Evolutionary conservation across 2,113 vertebrate genomes (phyloP).

Genomic region (Eublepharis macularius): DNA sequence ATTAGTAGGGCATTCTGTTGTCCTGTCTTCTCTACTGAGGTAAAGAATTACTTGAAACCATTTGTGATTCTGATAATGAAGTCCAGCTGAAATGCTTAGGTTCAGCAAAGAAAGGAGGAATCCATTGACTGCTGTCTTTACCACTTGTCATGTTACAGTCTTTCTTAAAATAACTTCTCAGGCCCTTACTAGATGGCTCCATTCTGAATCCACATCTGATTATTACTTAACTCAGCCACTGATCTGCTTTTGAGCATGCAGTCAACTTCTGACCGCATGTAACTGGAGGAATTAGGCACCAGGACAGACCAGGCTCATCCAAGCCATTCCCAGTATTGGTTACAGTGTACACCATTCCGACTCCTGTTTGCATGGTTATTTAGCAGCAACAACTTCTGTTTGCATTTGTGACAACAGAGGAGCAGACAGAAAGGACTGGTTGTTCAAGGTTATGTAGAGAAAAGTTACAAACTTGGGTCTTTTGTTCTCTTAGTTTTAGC

Average conservation of each 20-base stretch:
- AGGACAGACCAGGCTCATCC: background rate
- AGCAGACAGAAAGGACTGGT: background rate
- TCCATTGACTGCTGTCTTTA: background rate
- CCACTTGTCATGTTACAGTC: background rate
- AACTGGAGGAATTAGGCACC: background rate
- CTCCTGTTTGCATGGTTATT: background rate
- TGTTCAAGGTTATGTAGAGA: background rate
- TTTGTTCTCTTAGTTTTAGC: background rate
- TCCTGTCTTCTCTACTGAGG: background rate
- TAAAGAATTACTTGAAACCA: background rate
- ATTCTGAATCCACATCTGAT: background rate
- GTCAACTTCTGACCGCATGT: background rate
- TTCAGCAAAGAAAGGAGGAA: slow-evolving; percentile 19
- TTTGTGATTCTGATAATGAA: slow-evolving; percentile 13
- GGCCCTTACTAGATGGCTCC: slow-evolving; percentile 32
- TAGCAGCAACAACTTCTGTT: background rate
- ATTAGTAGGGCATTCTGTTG: background rate
- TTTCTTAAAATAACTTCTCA: slow-evolving; percentile 25
- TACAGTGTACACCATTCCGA: background rate
- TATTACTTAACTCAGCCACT: slow-evolving; percentile 38
- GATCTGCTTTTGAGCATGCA: slow-evolving; percentile 15
- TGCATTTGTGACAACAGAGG: background rate
- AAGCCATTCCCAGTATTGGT: background rate
- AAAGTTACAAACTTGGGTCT: rapidly evolving
- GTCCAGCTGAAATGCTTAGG: background rate